Conservation (phyloP, 2,797 vertebrate species). For the Ptychobarbus kaznakovi region DNA sequence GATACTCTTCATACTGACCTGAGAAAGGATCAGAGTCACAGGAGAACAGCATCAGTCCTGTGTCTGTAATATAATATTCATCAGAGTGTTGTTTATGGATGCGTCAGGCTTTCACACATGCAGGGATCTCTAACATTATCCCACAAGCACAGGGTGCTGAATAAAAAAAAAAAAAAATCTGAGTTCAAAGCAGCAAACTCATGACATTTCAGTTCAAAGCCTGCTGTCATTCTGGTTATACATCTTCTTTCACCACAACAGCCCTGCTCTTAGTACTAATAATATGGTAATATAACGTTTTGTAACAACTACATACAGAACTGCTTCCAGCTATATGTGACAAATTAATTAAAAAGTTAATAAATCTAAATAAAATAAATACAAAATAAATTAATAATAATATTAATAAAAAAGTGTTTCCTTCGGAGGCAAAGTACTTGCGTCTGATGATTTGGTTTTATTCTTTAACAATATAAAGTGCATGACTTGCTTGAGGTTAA, state of each 20-base stretch:
- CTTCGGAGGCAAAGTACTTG: too few relatives aligned
- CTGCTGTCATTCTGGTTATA: background rate
- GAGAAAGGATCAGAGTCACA: background rate
- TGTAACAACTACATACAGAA: background rate
- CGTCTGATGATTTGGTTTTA: too few relatives aligned
- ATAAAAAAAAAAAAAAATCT: background rate
- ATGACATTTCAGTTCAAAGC: background rate
- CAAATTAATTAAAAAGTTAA: too few relatives aligned
- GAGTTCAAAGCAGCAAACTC: background rate
- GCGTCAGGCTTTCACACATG: background rate
- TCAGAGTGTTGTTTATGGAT: slow-evolving; percentile 4
- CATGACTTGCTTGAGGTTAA: too few relatives aligned
- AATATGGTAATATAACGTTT: background rate
- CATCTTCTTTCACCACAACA: background rate
- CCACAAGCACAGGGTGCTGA: background rate
- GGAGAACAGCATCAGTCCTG: background rate
- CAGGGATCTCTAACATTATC: background rate
- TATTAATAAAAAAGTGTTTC: too few relatives aligned
- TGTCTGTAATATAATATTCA: background rate
- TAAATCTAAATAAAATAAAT: too few relatives aligned
- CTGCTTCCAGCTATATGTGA: background rate
- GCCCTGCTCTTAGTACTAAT: background rate
- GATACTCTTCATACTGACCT: background rate
- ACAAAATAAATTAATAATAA: too few relatives aligned
- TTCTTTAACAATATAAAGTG: too few relatives aligned